A percentile compares a stretch with the other conserved stretches of the same genome.
Evolutionary conservation across 2,888 invertebrate genomes (phyloP).

Genomic region (Drosophila formosana): DNA sequence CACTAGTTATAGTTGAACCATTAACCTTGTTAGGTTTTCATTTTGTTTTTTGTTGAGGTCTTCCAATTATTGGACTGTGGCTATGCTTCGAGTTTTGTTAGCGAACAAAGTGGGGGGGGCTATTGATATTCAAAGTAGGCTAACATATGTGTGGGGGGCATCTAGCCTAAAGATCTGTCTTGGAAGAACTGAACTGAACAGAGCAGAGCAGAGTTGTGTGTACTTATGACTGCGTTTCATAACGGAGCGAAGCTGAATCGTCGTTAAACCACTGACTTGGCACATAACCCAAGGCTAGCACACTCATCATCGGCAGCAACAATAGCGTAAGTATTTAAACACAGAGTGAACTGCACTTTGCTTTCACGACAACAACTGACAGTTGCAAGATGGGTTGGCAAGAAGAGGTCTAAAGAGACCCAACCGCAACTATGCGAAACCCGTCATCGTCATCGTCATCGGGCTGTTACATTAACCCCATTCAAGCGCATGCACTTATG

Average conservation of each 20-base stretch:
- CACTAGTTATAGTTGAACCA: slow-evolving; percentile 43
- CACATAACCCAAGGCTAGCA: slow-evolving; percentile 67
- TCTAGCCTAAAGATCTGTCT: slow-evolving; percentile 32
- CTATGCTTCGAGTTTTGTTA: slow-evolving; percentile 20
- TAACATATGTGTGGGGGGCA: slow-evolving; percentile 14
- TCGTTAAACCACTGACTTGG: slow-evolving; percentile 66
- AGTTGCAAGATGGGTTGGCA: background rate
- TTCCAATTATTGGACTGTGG: slow-evolving; percentile 39
- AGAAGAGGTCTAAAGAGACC: slow-evolving; percentile 48
- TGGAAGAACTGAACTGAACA: slow-evolving; percentile 61
- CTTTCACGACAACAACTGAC: slow-evolving; percentile 47
- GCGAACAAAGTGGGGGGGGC: background rate
- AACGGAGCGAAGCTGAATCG: slow-evolving; percentile 65
- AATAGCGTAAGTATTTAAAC: slow-evolving; percentile 25
- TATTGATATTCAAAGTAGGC: slow-evolving; percentile 46
- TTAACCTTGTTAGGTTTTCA: slow-evolving; percentile 66
- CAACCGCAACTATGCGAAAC: slow-evolving; percentile 71
- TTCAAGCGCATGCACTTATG: slow-evolving; percentile 50
- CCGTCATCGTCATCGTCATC: slow-evolving; percentile 36
- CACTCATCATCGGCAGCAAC: slow-evolving; percentile 47
- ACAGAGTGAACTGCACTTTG: slow-evolving; percentile 46
- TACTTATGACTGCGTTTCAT: slow-evolving; percentile 49
- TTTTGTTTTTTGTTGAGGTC: slow-evolving; percentile 17
- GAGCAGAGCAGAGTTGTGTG: too few species aligned
- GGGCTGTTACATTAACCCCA: slow-evolving; percentile 76